Evolutionary conservation across 2,797 vertebrate genomes (phyloP).

Genomic region (Gastrophryne carolinensis): DNA sequence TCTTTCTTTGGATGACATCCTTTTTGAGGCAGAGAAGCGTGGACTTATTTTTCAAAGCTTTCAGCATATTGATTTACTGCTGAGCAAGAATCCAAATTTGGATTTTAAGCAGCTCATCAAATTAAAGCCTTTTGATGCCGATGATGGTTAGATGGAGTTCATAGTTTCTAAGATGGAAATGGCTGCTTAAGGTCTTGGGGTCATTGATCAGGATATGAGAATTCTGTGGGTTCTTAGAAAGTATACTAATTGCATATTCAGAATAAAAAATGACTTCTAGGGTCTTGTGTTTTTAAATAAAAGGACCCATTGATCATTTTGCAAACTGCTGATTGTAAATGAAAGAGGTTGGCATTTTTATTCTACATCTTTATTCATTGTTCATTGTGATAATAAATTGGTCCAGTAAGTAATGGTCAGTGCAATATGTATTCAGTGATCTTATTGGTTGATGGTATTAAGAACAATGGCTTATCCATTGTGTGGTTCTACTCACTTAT

Average conservation of each 20-base stretch:
- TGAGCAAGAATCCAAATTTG: conserved; percentile 19
- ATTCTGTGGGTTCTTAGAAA: not conserved
- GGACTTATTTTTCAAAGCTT: conserved; percentile 28
- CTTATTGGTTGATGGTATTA: not conserved
- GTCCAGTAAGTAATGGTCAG: not conserved
- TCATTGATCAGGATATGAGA: not conserved
- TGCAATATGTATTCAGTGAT: not conserved
- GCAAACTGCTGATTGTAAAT: not conserved
- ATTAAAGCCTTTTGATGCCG: conserved; percentile 17
- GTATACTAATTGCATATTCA: not conserved
- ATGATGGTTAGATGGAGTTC: conserved; percentile 23
- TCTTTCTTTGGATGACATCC: conserved; percentile 29
- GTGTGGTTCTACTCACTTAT: not conserved
- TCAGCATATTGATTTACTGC: conserved; percentile 42
- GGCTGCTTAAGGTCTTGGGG: not conserved
- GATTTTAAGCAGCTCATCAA: conserved; percentile 17
- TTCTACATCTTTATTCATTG: conserved; percentile 3
- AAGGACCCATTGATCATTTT: not conserved
- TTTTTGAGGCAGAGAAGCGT: conserved; percentile 22
- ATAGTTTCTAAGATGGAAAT: not conserved
- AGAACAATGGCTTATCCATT: conserved; percentile 5
- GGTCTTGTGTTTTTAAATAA: not conserved
- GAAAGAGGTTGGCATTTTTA: not conserved
- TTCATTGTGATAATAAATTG: not conserved
- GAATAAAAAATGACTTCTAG: not conserved